Conservation (phyloP, 2,888 invertebrate species). For the Branchinecta sandiegonensis region DNA sequence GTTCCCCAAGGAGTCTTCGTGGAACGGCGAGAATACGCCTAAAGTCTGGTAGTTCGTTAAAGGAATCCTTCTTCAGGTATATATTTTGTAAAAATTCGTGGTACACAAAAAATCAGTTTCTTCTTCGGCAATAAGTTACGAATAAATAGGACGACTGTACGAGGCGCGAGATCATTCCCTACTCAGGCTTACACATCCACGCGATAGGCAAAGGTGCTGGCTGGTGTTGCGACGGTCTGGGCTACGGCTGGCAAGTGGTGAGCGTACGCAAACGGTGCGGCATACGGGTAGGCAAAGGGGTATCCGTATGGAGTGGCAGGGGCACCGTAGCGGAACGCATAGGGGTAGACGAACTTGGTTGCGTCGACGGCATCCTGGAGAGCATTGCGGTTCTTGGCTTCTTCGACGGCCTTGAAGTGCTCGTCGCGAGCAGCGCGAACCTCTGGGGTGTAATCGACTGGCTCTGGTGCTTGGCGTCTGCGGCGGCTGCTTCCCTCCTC, state of each 20-base stretch:
- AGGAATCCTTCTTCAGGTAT: no score
- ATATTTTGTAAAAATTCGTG: no score
- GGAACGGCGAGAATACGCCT: no score
- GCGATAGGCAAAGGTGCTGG: no score
- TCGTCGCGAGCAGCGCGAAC: constrained; percentile 26
- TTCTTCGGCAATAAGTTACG: no score
- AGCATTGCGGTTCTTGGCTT: constrained; percentile 4
- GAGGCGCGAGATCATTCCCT: no score
- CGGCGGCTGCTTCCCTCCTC: constrained; percentile 12
- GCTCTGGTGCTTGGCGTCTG: constrained; percentile 23
- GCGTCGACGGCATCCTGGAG: background rate
- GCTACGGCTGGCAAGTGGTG: background rate
- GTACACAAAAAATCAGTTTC: no score
- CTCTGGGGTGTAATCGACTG: constrained; percentile 26
- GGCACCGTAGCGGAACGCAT: background rate
- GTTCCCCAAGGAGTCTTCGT: no score
- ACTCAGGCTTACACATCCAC: no score
- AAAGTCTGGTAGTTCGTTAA: no score
- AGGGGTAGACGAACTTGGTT: background rate
- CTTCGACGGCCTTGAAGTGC: constrained; percentile 23
- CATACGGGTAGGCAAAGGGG: background rate
- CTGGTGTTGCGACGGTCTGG: background rate
- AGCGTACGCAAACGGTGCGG: background rate
- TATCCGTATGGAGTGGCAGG: background rate
- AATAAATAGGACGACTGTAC: no score